These are phyloP conservation scores for Drosophila macrospina DNA, from an alignment of 2,888 invertebrate genomes.

Conservation along the genomic window DNA sequence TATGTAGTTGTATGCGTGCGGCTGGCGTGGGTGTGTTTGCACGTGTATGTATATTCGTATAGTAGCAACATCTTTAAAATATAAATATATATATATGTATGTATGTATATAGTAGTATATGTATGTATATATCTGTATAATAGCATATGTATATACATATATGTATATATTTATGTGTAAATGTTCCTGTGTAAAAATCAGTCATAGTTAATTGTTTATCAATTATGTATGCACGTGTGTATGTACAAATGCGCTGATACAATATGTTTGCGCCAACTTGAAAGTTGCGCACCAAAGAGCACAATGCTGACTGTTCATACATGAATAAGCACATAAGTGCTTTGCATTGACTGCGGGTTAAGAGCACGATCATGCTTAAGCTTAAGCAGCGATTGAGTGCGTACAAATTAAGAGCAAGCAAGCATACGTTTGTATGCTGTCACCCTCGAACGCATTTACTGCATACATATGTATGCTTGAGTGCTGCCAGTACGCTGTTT, in stretches of 20 bases:
- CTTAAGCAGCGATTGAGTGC: background rate
- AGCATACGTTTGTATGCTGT: background rate
- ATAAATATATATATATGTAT: constrained; percentile 52
- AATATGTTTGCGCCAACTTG: background rate
- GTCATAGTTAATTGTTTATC: constrained; percentile 79
- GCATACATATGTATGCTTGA: background rate
- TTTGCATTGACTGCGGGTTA: background rate
- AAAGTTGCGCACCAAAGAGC: background rate
- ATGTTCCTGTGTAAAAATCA: constrained; percentile 80
- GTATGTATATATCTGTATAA: constrained; percentile 30
- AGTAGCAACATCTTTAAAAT: constrained; percentile 60
- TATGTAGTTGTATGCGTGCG: constrained; percentile 9
- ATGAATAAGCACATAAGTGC: no score
- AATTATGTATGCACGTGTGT: constrained; percentile 39
- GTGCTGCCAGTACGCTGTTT: background rate
- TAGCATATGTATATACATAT: constrained; percentile 52
- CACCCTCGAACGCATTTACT: no score
- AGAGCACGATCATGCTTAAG: constrained; percentile 3
- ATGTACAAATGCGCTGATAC: background rate
- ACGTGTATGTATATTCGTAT: constrained; percentile 45
- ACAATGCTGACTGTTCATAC: background rate
- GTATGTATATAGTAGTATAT: constrained; percentile 36
- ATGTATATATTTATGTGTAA: constrained; percentile 66
- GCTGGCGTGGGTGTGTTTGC: constrained; percentile 2
- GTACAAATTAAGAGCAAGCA: background rate